phyloP scores from a whole-genome alignment of 2,113 vertebrate species.

The Pituophis catenifer region DNA sequence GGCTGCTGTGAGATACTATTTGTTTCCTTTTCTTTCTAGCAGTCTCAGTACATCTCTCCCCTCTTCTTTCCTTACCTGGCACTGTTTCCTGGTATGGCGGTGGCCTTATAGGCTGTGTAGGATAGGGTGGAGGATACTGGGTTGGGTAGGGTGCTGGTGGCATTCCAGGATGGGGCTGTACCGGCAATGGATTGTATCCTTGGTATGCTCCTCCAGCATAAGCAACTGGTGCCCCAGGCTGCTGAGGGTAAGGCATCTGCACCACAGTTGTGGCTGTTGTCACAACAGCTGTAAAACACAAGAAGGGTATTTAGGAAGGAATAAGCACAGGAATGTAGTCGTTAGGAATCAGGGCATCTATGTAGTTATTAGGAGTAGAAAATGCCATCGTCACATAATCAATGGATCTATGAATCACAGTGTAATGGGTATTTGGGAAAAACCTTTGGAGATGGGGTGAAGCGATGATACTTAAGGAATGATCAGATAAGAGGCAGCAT shows the following conservation, averaged over 20 bases:
- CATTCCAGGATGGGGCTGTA: slow-evolving; percentile 72
- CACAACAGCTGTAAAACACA: slow-evolving; percentile 74
- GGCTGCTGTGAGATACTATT: neutral
- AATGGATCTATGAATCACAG: neutral
- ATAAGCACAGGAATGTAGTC: neutral
- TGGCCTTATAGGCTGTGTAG: slow-evolving; percentile 69
- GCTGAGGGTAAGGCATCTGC: slow-evolving; percentile 75
- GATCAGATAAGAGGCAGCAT: neutral
- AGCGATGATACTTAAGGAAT: neutral
- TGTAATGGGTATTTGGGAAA: neutral
- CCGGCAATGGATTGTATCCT: slow-evolving; percentile 79
- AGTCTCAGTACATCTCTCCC: neutral
- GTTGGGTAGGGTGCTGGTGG: slow-evolving; percentile 63
- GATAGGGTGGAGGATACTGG: slow-evolving; percentile 72
- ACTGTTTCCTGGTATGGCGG: slow-evolving; percentile 85
- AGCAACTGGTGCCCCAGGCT: slow-evolving; percentile 60
- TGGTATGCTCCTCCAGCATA: slow-evolving; percentile 75
- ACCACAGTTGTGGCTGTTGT: slow-evolving; percentile 81
- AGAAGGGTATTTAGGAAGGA: neutral
- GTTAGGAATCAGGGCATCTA: neutral
- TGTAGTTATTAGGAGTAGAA: neutral
- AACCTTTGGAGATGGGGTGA: neutral
- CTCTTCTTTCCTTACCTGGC: slow-evolving; percentile 65
- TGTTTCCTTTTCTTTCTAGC: neutral
- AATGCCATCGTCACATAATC: neutral